Percentiles rank a stretch among this genome's conserved stretches.
Evolutionary conservation across 2,888 invertebrate genomes (phyloP).

Genomic region (Argynnis bischoffii): DNA sequence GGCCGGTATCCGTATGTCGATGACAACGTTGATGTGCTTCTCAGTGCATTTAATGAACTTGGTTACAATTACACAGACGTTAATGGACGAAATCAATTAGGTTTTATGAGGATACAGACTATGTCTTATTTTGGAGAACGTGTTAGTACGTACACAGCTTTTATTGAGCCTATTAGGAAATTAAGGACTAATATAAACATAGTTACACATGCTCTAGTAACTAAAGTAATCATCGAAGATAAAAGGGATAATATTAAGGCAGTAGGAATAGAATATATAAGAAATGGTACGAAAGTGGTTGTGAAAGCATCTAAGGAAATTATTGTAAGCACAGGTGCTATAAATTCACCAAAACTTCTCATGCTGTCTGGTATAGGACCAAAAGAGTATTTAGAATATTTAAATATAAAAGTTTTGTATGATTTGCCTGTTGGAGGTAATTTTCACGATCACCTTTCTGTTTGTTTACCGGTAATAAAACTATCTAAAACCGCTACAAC

Average conservation of each 20-base stretch:
- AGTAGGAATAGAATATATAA: conserved; percentile 64
- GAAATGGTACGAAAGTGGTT: conserved; percentile 67
- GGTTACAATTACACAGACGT: conserved; percentile 75
- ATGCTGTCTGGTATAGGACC: conserved; percentile 77
- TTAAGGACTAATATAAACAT: conserved; percentile 65
- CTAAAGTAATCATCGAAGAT: conserved; percentile 61
- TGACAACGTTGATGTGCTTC: conserved; percentile 69
- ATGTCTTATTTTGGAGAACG: conserved; percentile 74
- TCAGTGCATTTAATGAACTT: conserved; percentile 71
- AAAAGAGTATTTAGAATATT: conserved; percentile 71
- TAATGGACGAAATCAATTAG: conserved; percentile 71
- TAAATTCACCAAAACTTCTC: conserved; percentile 70
- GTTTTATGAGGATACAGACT: conserved; percentile 74
- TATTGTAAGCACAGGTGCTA: conserved; percentile 71
- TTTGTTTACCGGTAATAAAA: conserved; percentile 72
- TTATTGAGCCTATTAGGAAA: conserved; percentile 70
- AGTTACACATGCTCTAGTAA: conserved; percentile 69
- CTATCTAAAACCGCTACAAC: conserved; percentile 64
- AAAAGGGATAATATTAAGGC: conserved; percentile 52
- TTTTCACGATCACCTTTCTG: conserved; percentile 75
- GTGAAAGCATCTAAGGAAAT: conserved; percentile 64
- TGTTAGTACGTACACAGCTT: conserved; percentile 73
- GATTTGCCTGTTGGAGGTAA: conserved; percentile 74
- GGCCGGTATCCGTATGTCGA: conserved; percentile 73
- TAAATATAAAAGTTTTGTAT: conserved; percentile 59